phyloP scores from a whole-genome alignment of 2,888 invertebrate genomes.

The Apodemia hepburni region DNA sequence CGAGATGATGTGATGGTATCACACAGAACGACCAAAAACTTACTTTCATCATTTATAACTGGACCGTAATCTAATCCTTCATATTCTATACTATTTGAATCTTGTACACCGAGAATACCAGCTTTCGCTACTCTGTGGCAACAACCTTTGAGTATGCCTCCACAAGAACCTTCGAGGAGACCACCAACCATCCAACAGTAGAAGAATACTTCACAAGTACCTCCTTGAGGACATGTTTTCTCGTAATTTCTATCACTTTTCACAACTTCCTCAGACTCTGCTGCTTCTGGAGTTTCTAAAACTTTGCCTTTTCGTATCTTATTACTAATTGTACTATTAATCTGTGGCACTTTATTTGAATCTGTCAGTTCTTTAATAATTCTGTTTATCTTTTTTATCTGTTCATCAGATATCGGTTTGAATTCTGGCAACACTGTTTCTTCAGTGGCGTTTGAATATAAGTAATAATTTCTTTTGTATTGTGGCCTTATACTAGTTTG shows the following conservation, averaged over 20 bases:
- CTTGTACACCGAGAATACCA: conserved; percentile 82
- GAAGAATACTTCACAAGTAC: conserved; percentile 94
- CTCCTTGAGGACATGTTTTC: conserved; percentile 84
- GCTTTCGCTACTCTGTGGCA: conserved; percentile 89
- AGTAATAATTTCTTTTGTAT: conserved; percentile 45
- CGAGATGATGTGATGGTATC: background rate
- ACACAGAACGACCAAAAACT: conserved; percentile 54
- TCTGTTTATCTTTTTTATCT: conserved; percentile 58
- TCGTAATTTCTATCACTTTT: conserved; percentile 57
- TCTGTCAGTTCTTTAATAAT: conserved; percentile 53
- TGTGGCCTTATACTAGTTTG: conserved; percentile 43
- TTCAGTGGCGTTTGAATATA: conserved; percentile 49
- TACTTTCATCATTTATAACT: conserved; percentile 89
- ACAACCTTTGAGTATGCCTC: conserved; percentile 91
- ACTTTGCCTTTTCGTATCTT: conserved; percentile 46
- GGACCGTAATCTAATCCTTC: conserved; percentile 86
- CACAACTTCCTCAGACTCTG: conserved; percentile 30
- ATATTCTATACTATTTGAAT: conserved; percentile 82
- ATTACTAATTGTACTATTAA: conserved; percentile 36
- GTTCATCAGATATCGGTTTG: conserved; percentile 68
- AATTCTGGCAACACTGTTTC: conserved; percentile 54
- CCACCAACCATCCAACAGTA: conserved; percentile 96
- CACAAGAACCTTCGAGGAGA: conserved; percentile 91
- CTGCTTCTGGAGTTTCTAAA: conserved; percentile 36
- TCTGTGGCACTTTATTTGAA: conserved; percentile 32